Evolutionary conservation across 2,113 vertebrate species (phyloP), one percentile per base, ranked within the genome.

Genomic region (Etheostoma spectabile): DNA sequence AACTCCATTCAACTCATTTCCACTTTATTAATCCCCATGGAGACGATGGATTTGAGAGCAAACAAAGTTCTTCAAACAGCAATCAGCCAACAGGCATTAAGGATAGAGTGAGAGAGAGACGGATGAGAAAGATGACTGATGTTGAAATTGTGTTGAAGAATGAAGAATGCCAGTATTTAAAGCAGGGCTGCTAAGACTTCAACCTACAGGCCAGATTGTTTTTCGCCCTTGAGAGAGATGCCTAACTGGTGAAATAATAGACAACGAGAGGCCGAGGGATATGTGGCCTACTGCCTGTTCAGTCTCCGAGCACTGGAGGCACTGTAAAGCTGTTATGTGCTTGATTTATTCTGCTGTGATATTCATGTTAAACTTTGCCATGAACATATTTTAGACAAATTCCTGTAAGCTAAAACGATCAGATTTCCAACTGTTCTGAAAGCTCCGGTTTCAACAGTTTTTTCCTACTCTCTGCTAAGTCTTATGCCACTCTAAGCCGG

Each of bases 1-100:
- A 84, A 33, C 72, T 79, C 82, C 61, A 67, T 85, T 81, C 65
- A 65, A 24, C 65, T 74, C 65, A 67, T 57, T 88, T 78, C 48
- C 33, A 59, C 82, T 66, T 82, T 81, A 75, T 91, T 87, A 89
- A 88, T 79, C 81, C 74, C 75, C 74, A 79, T 65, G 65, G 82
- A 89, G 84, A 72, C 42, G 22, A 70, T 62, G 64, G 87, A 89
- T 85, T 71, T 80, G 45, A 82, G 85, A 46, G 69, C 80, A 76
- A 88, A 85, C 74, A 78, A 75, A 83, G 79, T 88, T 84, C 77
- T 85, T 76, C 80, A 72, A 88, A 80, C 82, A 84, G 65, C 33
- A 82, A 69, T 86, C 76, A 49, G 22, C 83, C 87, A 77, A 71
- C 52, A 62, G 77, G 73, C 77, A 69, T 74, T 79, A 63, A 78